These are phyloP conservation scores for Cossypha dichroa DNA, from an alignment of 2,797 vertebrate species.

Conservation along the genomic window DNA sequence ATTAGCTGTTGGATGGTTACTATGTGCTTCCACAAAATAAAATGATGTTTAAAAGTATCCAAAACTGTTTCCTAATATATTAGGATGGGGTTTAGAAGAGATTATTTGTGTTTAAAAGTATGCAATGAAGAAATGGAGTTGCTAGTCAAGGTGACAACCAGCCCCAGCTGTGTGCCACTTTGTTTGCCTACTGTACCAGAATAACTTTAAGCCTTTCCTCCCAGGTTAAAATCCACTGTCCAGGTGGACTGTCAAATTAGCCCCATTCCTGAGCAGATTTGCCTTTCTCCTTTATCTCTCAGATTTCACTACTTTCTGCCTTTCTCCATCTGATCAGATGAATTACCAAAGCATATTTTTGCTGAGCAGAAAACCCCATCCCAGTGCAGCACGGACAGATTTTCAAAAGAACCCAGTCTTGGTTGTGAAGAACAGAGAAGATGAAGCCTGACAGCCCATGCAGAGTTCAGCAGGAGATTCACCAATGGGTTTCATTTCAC, in stretches of 20 bases:
- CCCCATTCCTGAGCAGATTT: background rate
- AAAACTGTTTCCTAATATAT: background rate
- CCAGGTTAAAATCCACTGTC: background rate
- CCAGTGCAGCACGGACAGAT: background rate
- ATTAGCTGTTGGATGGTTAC: background rate
- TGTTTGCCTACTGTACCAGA: background rate
- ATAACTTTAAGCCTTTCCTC: background rate
- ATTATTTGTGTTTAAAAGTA: background rate
- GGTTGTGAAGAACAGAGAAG: background rate
- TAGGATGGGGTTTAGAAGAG: background rate
- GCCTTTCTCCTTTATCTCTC: background rate
- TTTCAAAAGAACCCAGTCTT: background rate
- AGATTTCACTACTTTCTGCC: conserved; percentile 3
- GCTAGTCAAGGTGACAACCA: background rate
- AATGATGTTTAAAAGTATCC: background rate
- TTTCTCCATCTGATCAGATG: background rate
- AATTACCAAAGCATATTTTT: background rate
- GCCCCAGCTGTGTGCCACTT: background rate
- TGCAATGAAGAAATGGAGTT: background rate
- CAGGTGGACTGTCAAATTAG: background rate
- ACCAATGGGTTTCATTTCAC: accelerated
- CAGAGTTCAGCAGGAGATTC: background rate
- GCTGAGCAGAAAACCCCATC: background rate
- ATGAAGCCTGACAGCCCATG: background rate
- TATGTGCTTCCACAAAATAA: background rate